Conservation (phyloP, 1,140 invertebrate genomes). For the Dendroctonus ponderosae region DNA sequence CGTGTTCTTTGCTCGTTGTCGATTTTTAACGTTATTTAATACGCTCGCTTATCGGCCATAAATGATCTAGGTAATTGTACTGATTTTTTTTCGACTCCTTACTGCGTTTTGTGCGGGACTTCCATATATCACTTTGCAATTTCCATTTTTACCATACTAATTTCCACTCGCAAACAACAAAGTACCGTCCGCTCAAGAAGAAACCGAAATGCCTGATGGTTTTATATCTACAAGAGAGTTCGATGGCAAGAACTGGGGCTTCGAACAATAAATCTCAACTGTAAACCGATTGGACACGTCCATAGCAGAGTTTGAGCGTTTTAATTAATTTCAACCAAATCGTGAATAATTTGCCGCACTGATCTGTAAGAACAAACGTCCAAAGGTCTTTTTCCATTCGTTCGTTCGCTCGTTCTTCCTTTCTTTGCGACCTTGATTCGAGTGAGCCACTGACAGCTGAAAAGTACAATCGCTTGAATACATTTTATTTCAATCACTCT, state of each 20-base stretch:
- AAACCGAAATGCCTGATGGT: conserved; percentile 1
- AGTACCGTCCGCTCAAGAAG: neutral
- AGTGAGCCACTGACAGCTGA: conserved; percentile 2
- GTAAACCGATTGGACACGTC: conserved; percentile 18
- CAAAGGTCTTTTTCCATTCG: neutral
- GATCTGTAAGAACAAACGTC: neutral
- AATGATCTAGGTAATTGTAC: too few relatives aligned
- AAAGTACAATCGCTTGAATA: neutral
- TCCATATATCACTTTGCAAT: too few relatives aligned
- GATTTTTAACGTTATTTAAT: too few relatives aligned
- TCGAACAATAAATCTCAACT: conserved; percentile 19
- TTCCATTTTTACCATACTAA: too few relatives aligned
- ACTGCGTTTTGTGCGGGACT: too few relatives aligned
- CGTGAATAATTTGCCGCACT: conserved; percentile 4
- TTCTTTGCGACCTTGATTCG: conserved; percentile 1
- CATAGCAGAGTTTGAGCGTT: conserved; percentile 3
- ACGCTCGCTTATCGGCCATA: too few relatives aligned
- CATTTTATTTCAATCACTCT: too few relatives aligned
- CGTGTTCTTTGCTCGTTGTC: too few relatives aligned
- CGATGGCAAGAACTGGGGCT: neutral
- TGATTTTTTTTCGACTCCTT: too few relatives aligned
- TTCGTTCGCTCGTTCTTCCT: neutral
- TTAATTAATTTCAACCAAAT: conserved; percentile 16
- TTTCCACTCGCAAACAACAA: too few relatives aligned
- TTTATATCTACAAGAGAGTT: too few relatives aligned